Evolutionary conservation across 2,888 invertebrate species (phyloP).

Genomic region (Lasius fuliginosus): DNA sequence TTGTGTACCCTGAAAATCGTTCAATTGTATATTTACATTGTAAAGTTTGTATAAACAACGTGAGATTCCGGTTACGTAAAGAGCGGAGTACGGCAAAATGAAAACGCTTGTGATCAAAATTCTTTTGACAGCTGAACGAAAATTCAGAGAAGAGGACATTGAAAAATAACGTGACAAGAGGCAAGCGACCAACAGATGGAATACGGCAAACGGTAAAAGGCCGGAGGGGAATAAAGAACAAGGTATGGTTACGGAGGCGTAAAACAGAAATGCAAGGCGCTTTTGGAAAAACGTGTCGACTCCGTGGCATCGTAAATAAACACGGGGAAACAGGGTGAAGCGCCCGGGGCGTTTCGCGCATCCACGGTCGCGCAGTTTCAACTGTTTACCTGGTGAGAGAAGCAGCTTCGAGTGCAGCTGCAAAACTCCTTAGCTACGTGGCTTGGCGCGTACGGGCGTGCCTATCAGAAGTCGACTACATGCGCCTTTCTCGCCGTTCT

Average conservation of each 20-base stretch:
- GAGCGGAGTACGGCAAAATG: not conserved
- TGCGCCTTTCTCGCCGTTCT: not conserved
- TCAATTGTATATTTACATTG: not conserved
- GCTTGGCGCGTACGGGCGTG: conserved; percentile 8
- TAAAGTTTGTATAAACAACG: not conserved
- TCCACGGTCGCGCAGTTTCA: conserved; percentile 30
- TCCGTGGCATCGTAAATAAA: conserved; percentile 67
- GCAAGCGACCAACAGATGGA: conserved; percentile 7
- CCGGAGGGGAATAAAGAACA: not conserved
- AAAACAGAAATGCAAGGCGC: conserved; percentile 48
- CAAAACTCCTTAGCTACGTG: conserved; percentile 31
- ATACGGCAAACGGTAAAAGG: not conserved
- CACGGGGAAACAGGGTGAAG: conserved; percentile 47
- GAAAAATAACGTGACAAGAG: conserved; percentile 40
- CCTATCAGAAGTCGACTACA: conserved; percentile 65
- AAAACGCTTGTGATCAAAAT: conserved; percentile 14
- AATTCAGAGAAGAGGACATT: conserved; percentile 3
- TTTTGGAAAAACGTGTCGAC: conserved; percentile 65
- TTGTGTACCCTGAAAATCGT: not conserved
- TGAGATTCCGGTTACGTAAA: not conserved
- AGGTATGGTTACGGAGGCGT: conserved; percentile 39
- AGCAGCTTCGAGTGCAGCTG: conserved; percentile 28
- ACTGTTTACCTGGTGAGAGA: not conserved
- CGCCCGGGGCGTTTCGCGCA: conserved; percentile 47
- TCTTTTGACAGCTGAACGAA: conserved; percentile 26